Conservation (phyloP, 1,140 invertebrate genomes). For the Ridgeia piscesae region DNA sequence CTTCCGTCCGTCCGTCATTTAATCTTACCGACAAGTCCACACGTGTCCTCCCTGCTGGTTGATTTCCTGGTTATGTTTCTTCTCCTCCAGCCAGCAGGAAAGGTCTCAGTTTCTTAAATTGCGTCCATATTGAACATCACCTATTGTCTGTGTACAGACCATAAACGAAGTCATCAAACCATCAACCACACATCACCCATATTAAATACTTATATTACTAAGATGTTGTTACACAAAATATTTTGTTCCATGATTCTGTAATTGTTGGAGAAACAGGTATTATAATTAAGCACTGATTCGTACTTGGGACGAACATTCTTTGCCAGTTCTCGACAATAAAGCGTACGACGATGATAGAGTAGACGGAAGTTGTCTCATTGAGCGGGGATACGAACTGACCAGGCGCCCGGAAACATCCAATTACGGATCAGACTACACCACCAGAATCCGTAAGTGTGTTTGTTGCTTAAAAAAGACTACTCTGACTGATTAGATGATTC, state of each 20-base stretch:
- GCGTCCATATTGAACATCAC: background rate
- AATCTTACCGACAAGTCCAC: background rate
- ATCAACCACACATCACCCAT: background rate
- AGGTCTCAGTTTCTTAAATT: background rate
- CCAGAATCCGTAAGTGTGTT: background rate
- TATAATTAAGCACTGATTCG: background rate
- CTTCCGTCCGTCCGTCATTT: background rate
- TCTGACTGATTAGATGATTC: background rate
- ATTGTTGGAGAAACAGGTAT: too few species aligned
- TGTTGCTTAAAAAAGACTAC: background rate
- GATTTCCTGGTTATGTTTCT: background rate
- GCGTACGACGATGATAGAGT: conserved; percentile 22
- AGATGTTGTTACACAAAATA: background rate
- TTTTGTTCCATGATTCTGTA: too few species aligned
- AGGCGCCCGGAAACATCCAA: background rate
- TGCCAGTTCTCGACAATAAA: background rate
- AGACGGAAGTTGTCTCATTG: conserved; percentile 43
- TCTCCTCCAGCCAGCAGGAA: background rate
- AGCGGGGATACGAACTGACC: conserved; percentile 31
- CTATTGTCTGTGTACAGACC: background rate
- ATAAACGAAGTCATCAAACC: background rate
- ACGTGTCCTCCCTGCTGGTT: background rate
- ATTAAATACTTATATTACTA: background rate
- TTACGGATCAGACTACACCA: background rate
- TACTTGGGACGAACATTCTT: background rate